Evolutionary conservation across 1,140 invertebrate species (phyloP).

Genomic region (Plectus sambesii): DNA sequence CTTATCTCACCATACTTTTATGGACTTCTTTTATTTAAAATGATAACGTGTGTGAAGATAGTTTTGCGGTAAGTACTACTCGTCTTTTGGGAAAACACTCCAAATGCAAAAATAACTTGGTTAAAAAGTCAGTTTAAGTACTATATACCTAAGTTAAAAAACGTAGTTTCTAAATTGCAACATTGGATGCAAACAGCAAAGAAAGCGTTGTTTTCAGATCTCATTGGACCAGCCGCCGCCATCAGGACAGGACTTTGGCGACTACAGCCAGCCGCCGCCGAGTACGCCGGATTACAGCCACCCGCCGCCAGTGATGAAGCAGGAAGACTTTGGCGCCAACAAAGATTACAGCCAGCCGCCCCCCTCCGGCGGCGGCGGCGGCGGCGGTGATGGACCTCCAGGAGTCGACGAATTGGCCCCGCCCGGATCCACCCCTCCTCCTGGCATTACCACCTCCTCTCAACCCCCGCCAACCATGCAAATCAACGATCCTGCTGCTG

Average conservation of each 20-base stretch:
- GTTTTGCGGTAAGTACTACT: no score
- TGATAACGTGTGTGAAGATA: no score
- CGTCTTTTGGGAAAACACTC: no score
- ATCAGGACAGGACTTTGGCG: constrained; percentile 1
- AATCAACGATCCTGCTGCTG: no score
- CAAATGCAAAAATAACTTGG: no score
- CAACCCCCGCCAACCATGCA: no score
- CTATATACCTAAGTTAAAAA: no score
- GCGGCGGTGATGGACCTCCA: constrained; percentile 23
- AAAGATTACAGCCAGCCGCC: constrained; percentile 34
- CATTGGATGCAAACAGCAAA: constrained; percentile 1
- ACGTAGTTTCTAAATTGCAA: background rate
- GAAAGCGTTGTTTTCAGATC: constrained; percentile 1
- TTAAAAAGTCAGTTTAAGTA: no score
- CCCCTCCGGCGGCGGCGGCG: constrained; percentile 16
- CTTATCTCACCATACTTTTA: no score
- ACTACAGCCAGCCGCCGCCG: constrained; percentile 8
- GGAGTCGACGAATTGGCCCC: constrained; percentile 19
- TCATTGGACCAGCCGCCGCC: constrained; percentile 5
- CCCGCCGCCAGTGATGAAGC: background rate
- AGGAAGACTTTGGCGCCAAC: constrained; percentile 12
- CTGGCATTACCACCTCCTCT: no score
- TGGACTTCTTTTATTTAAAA: no score
- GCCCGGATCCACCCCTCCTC: constrained; percentile 5
- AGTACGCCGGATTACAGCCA: background rate